Conservation (phyloP, 2,888 invertebrate species). For the Stegophylla sp. region DNA sequence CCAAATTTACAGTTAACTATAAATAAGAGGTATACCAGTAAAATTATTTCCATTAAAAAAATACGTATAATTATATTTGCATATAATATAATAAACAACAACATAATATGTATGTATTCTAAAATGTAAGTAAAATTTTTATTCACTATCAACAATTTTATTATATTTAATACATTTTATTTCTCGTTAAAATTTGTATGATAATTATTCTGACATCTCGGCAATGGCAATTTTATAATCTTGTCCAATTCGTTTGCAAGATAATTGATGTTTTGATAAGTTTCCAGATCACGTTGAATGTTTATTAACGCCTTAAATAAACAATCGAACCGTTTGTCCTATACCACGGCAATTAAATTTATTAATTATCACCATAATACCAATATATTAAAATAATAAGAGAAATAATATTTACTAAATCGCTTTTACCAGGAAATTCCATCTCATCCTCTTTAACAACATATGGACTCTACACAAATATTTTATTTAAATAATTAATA, state of each 20-base stretch:
- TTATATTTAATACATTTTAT: background rate
- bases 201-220: background rate
- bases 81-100: too few relatives aligned
- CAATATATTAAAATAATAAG: background rate
- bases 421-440: constrained; percentile 44
- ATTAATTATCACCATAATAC: background rate
- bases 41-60: too few relatives aligned
- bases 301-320: background rate
- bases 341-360: background rate
- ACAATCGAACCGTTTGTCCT: constrained; percentile 21
- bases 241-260: background rate
- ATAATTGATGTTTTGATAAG: background rate
- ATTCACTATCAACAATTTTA: background rate
- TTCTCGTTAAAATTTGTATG: background rate
- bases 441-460: background rate
- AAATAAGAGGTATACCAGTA: too few relatives aligned
- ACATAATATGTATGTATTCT: too few relatives aligned
- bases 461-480: constrained; percentile 31
- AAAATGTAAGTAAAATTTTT: too few relatives aligned
- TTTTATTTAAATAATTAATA: too few relatives aligned
- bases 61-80: too few relatives aligned
- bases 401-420: constrained; percentile 30
- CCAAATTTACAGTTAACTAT: too few relatives aligned
- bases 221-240: background rate
- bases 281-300: background rate